A percentile compares a stretch with the other conserved stretches of the same genome.
Evolutionary conservation across 2,797 vertebrate species (phyloP).

Genomic region (Pempheris klunzingeri): DNA sequence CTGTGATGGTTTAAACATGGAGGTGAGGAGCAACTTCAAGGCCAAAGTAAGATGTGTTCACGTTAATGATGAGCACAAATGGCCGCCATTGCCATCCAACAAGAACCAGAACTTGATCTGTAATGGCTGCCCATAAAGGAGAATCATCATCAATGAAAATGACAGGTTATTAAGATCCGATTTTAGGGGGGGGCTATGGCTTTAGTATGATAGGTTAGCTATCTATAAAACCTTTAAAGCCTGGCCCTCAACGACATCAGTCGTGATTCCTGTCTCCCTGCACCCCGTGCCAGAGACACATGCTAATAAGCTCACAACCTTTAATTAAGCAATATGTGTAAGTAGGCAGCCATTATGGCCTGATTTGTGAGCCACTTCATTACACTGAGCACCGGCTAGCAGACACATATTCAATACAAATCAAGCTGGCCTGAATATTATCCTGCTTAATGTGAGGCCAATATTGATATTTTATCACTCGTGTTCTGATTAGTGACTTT

Average conservation of each 20-base stretch:
- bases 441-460: slow-evolving; percentile 92
- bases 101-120: slow-evolving; percentile 75
- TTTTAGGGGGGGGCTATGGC: slow-evolving; percentile 81
- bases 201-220: slow-evolving; percentile 93
- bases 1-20: slow-evolving; percentile 69
- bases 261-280: slow-evolving; percentile 87
- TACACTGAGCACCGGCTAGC: slow-evolving; percentile 92
- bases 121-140: slow-evolving; percentile 86
- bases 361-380: slow-evolving; percentile 99
- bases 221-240: slow-evolving; percentile 99
- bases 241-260: slow-evolving; percentile 90
- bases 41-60: slow-evolving; percentile 72
- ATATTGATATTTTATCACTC: slow-evolving; percentile 94
- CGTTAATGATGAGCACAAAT: slow-evolving; percentile 70
- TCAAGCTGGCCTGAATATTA: slow-evolving; percentile 96
- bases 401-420: slow-evolving; percentile 99
- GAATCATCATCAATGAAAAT: slow-evolving; percentile 90
- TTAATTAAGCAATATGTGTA: slow-evolving; percentile 99
- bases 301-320: slow-evolving; percentile 99
- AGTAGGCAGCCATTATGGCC: slow-evolving; percentile 98
- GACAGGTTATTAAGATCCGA: slow-evolving; percentile 94
- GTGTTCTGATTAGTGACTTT: slow-evolving; percentile 87
- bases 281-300: slow-evolving; percentile 94
- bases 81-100: slow-evolving; percentile 62
- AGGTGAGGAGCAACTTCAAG: slow-evolving; percentile 76